These are phyloP conservation scores for Drosophila subpulchrella DNA, from an alignment of 1,140 invertebrate genomes.

Conservation along the genomic window DNA sequence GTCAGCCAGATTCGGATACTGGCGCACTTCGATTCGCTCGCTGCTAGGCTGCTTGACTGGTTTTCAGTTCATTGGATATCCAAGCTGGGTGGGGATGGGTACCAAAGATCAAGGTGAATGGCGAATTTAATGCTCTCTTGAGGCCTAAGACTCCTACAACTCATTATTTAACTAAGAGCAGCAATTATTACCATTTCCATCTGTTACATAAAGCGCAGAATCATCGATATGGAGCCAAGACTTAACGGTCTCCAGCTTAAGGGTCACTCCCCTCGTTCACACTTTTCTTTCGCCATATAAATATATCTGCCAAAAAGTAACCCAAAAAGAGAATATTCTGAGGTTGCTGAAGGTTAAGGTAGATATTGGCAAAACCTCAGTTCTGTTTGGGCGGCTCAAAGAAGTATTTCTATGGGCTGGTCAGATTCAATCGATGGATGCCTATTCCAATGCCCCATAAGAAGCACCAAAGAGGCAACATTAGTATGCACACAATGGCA, in stretches of 20 bases:
- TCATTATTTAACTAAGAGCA: not conserved
- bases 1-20: constrained; percentile 40
- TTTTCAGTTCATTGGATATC: constrained; percentile 30
- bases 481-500: constrained; percentile 34
- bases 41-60: constrained; percentile 61
- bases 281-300: constrained; percentile 34
- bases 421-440: constrained; percentile 8
- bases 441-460: not conserved
- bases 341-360: constrained; percentile 52
- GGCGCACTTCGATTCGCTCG: constrained; percentile 55
- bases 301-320: constrained; percentile 30
- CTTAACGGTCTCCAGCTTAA: constrained; percentile 27
- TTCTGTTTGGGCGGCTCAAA: not conserved
- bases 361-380: constrained; percentile 24
- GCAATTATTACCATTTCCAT: constrained; percentile 8
- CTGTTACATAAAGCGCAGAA: constrained; percentile 13
- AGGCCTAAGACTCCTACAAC: constrained; percentile 3
- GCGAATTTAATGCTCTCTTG: constrained; percentile 26
- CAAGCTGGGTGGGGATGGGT: constrained; percentile 17
- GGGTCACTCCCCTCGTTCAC: constrained; percentile 37
- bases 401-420: constrained; percentile 5
- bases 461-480: constrained; percentile 6
- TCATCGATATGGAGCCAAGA: constrained; percentile 5
- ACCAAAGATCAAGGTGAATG: constrained; percentile 71
- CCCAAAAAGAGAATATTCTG: constrained; percentile 13